Percentiles rank a stretch among this genome's conserved stretches.
Conservation (phyloP, 2,888 invertebrate genomes). For the Amphipyra berbera region DNA sequence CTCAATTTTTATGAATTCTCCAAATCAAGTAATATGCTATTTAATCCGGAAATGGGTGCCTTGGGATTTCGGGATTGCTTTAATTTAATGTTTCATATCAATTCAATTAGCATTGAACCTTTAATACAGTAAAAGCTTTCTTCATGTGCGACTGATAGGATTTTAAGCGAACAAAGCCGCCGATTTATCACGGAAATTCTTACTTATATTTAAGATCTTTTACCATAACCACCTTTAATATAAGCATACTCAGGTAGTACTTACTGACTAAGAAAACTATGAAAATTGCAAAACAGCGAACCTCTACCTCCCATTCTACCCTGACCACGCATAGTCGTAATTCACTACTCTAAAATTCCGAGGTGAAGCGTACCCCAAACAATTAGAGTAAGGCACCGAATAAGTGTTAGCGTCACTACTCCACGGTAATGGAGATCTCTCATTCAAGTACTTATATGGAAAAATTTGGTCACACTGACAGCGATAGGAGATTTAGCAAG, state of each 20-base stretch:
- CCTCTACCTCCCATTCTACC: neutral
- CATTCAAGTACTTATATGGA: slow-evolving; percentile 37
- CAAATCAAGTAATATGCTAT: no score
- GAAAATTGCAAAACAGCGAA: neutral
- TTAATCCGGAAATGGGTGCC: no score
- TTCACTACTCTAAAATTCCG: slow-evolving; percentile 24
- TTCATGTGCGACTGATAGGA: neutral
- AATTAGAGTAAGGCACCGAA: slow-evolving; percentile 43
- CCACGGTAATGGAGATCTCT: slow-evolving; percentile 51
- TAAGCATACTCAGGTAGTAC: no score
- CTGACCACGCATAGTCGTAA: slow-evolving; percentile 1
- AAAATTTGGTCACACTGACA: slow-evolving; percentile 16
- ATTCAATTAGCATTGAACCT: slow-evolving; percentile 16
- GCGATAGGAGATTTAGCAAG: slow-evolving; percentile 16
- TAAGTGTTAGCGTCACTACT: slow-evolving; percentile 49
- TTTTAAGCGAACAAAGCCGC: neutral
- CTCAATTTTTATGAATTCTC: no score
- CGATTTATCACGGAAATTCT: no score
- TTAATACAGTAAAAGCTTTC: no score
- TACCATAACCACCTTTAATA: no score
- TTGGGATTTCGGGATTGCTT: slow-evolving; percentile 19
- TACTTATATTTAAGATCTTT: no score
- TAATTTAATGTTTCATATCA: slow-evolving; percentile 32
- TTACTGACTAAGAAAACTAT: no score
- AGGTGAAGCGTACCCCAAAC: slow-evolving; percentile 37